Evolutionary conservation across 1,140 invertebrate species (phyloP).

Genomic region (Magallana ariakensis): DNA sequence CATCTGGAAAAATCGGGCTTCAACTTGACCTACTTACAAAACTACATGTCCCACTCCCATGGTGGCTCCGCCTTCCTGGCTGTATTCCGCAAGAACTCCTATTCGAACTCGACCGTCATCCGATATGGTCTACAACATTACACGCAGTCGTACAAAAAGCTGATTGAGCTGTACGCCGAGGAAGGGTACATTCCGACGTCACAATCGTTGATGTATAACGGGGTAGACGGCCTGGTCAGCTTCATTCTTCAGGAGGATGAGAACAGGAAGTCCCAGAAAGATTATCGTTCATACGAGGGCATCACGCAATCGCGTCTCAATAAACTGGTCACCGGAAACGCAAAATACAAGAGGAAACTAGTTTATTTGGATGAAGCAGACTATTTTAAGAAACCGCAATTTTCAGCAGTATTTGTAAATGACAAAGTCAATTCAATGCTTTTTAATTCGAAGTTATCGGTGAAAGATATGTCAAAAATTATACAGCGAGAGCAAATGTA

Average conservation of each 20-base stretch:
- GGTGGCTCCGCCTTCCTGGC: conserved; percentile 67
- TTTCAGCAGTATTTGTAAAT: conserved; percentile 73
- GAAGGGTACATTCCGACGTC: conserved; percentile 70
- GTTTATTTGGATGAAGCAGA: conserved; percentile 71
- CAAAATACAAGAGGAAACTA: conserved; percentile 58
- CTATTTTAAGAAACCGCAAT: conserved; percentile 67
- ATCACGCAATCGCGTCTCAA: conserved; percentile 58
- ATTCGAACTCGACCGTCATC: conserved; percentile 65
- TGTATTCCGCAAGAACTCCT: conserved; percentile 68
- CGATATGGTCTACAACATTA: conserved; percentile 72
- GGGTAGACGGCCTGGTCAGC: conserved; percentile 67
- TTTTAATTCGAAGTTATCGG: conserved; percentile 59
- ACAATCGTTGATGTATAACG: conserved; percentile 68
- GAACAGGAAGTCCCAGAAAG: conserved; percentile 54
- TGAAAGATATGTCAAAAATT: conserved; percentile 54
- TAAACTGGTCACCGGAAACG: conserved; percentile 59
- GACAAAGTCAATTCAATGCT: conserved; percentile 62
- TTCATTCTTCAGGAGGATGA: conserved; percentile 72
- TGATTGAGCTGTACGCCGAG: conserved; percentile 70
- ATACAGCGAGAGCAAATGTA: conserved; percentile 57
- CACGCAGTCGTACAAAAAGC: conserved; percentile 71
- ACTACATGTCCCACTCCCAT: conserved; percentile 71
- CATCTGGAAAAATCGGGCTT: conserved; percentile 66
- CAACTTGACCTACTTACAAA: conserved; percentile 74
- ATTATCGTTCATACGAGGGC: conserved; percentile 69